Base-by-base conservation (phyloP, 2,888 invertebrate genomes). In the Myopa tessellatipennis region DNA sequence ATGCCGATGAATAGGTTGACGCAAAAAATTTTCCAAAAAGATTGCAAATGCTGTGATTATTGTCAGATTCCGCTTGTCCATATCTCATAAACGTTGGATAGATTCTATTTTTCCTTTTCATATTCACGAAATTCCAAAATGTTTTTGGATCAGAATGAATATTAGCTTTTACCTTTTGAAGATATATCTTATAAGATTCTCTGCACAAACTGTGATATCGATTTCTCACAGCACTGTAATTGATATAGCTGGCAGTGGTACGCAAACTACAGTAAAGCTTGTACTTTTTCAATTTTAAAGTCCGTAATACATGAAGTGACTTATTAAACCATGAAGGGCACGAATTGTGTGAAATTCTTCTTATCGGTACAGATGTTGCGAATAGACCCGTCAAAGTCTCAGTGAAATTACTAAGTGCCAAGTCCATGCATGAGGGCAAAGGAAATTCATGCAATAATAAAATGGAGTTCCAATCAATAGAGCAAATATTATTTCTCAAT, bases 41-140 rank as follows among this genome's bases (percentile, higher is more conserved):
- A 26, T 45, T 50, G 26, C 68, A 68, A 10, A 50, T 68, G 10
- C 4, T 45, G 16, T 8, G n/a, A 50, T 16, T 4, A n/a, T 18
- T 26, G 40, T 68, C 45, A n/a, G 68, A 68, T 45, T 68, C 68
- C 6, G 40, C 3, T 50, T 16, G 4, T 10, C 18, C n/a, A 67
- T 67, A 40, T n/a, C 38, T 36, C 67, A 67, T 67, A 36, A 5
- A 40, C 12, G 12, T 12, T 6, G 55, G 71, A 38, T 14, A 71
- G 7, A 16, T 5, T 16, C 6, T 16, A 16, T 10, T 36, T 7
- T 40, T 72, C 3, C 61, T 34, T 60, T 72, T 72, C 5, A 58
- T 40, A 61, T 72, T 61, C 4, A 72, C 60, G 60, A 72, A 72
- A 3, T 72, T 72, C 36, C 16, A 61, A 61, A 61, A 61, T n/a